These are phyloP conservation scores for Acanthosepion lycidas DNA, from an alignment of 2,888 invertebrate species.

Conservation along the genomic window DNA sequence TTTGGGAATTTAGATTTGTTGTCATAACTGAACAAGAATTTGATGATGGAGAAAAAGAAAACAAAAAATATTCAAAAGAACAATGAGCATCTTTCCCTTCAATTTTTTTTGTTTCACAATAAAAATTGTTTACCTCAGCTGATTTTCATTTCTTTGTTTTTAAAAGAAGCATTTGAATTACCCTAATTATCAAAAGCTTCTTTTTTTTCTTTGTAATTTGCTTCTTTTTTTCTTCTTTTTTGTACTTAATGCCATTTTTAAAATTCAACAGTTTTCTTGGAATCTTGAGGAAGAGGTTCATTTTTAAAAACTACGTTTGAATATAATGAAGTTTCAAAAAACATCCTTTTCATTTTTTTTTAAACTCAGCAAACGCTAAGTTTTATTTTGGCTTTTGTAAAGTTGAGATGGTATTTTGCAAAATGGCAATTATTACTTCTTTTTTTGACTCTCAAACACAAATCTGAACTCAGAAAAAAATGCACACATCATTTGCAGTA, in stretches of 20 bases:
- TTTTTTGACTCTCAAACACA: background rate
- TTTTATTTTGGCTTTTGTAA: no score
- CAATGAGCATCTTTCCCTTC: no score
- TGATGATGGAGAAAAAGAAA: background rate
- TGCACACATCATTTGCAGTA: background rate
- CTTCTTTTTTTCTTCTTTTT: background rate
- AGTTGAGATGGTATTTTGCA: background rate
- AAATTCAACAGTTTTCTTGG: background rate
- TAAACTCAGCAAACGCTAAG: no score
- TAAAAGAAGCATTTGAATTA: slow-evolving; percentile 33
- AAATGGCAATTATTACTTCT: background rate
- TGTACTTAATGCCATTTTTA: background rate
- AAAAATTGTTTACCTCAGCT: background rate
- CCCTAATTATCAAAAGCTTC: background rate
- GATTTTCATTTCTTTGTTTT: background rate
- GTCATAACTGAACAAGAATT: background rate
- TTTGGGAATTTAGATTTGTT: background rate
- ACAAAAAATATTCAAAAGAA: background rate
- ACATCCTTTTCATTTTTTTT: no score
- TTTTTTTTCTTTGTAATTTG: background rate
- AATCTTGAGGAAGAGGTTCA: background rate
- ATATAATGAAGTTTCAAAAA: background rate
- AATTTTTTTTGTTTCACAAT: background rate
- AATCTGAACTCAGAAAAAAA: background rate
- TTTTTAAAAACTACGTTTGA: background rate